Evolutionary conservation across 2,797 vertebrate genomes (phyloP).

Genomic region (Liasis olivaceus): DNA sequence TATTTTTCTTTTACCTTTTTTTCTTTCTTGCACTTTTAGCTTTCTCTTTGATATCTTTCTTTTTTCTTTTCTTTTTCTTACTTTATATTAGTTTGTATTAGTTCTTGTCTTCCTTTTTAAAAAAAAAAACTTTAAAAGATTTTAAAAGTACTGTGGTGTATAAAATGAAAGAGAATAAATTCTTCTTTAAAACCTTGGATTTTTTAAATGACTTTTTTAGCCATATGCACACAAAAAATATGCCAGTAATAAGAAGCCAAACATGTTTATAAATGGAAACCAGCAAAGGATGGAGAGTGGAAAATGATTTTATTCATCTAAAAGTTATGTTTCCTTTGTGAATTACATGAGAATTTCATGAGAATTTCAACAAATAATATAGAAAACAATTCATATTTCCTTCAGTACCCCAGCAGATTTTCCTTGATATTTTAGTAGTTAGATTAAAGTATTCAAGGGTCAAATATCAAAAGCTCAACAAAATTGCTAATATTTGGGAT

Average conservation of each 20-base stretch:
- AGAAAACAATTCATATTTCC: slow-evolving; percentile 18
- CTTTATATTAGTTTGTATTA: too few relatives aligned
- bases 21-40: too few relatives aligned
- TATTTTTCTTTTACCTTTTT: too few relatives aligned
- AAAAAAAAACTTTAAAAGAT: too few relatives aligned
- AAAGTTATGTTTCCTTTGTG: slow-evolving; percentile 10
- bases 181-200: neutral
- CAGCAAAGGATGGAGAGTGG: neutral
- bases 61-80: too few relatives aligned
- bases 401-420: neutral
- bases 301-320: neutral
- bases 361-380: neutral
- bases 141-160: neutral
- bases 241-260: slow-evolving; percentile 5
- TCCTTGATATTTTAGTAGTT: too few relatives aligned
- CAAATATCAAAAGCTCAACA: neutral
- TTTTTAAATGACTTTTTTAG: slow-evolving; percentile 1
- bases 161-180: slow-evolving; percentile 23
- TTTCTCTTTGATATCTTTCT: too few relatives aligned
- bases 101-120: too few relatives aligned
- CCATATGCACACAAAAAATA: neutral
- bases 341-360: too few relatives aligned
- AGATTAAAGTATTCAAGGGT: neutral
- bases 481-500: neutral
- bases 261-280: slow-evolving; percentile 21